Percentiles rank a stretch among this genome's conserved stretches.
These are phyloP conservation scores for Pseudorasbora parva DNA, from an alignment of 2,113 vertebrate species.

Conservation along the genomic window DNA sequence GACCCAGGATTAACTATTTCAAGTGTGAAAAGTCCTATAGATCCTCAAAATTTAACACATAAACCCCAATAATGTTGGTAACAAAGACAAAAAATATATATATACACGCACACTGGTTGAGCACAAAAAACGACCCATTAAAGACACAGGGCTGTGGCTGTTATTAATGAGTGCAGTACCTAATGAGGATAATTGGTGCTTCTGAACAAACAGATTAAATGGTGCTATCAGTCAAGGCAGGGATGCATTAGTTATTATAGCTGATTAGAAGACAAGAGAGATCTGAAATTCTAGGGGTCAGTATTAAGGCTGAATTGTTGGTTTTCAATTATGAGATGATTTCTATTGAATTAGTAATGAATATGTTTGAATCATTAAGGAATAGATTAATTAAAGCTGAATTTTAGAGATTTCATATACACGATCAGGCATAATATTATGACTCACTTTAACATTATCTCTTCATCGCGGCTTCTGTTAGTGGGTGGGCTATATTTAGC, in stretches of 20 bases:
- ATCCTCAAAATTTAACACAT: no score
- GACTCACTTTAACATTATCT: no score
- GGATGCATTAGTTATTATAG: not conserved
- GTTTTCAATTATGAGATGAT: not conserved
- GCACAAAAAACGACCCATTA: not conserved
- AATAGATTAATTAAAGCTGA: not conserved
- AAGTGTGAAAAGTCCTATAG: no score
- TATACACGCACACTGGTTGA: no score
- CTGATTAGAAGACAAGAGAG: not conserved
- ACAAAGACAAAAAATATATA: no score
- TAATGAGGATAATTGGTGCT: conserved; percentile 34
- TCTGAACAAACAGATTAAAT: conserved; percentile 35
- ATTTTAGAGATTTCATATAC: not conserved
- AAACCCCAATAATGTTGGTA: no score
- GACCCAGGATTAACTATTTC: no score
- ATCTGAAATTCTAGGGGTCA: not conserved
- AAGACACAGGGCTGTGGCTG: conserved; percentile 2
- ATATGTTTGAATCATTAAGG: not conserved
- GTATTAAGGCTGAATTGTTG: not conserved
- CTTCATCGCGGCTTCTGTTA: no score
- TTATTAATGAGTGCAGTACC: conserved; percentile 24
- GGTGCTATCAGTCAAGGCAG: conserved; percentile 31
- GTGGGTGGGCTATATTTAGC: no score
- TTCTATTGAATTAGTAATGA: not conserved
- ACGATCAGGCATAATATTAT: no score